These are phyloP conservation scores for Dreissena polymorpha DNA, from an alignment of 1,140 invertebrate genomes.

Conservation along the genomic window DNA sequence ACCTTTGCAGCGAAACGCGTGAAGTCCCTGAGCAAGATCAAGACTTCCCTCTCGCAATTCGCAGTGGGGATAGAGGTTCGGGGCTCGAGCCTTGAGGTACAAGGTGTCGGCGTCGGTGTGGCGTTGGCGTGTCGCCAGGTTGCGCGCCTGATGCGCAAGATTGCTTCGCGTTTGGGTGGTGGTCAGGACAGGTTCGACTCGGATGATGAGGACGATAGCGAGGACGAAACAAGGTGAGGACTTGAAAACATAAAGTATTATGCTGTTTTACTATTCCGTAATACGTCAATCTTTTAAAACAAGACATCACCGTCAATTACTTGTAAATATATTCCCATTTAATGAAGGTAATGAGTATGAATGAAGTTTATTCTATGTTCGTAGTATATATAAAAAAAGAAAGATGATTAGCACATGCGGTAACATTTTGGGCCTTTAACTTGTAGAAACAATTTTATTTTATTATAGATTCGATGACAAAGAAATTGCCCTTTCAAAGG, in stretches of 20 bases:
- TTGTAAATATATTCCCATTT: not conserved
- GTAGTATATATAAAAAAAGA: not conserved
- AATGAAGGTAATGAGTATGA: not conserved
- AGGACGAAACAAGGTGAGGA: conserved; percentile 11
- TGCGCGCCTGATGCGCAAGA: not conserved
- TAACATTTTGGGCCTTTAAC: not conserved
- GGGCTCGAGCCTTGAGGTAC: not conserved
- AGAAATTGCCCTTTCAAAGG: not conserved
- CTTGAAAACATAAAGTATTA: not conserved
- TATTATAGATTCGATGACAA: not conserved
- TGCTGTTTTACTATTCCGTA: too few relatives aligned
- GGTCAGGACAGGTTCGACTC: conserved; percentile 24
- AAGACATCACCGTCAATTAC: not conserved
- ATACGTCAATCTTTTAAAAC: not conserved
- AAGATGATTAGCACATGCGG: not conserved
- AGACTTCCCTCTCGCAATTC: conserved; percentile 4
- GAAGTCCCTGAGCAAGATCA: not conserved
- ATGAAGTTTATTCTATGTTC: not conserved
- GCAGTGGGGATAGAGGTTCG: not conserved
- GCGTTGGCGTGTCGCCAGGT: not conserved
- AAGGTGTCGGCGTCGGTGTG: conserved; percentile 13
- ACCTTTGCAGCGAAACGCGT: not conserved
- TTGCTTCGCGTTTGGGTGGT: not conserved
- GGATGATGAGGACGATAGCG: conserved; percentile 14
- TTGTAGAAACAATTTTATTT: not conserved